Evolutionary conservation across 2,888 invertebrate genomes (phyloP).

Genomic region (Dromius quadrimaculatus): DNA sequence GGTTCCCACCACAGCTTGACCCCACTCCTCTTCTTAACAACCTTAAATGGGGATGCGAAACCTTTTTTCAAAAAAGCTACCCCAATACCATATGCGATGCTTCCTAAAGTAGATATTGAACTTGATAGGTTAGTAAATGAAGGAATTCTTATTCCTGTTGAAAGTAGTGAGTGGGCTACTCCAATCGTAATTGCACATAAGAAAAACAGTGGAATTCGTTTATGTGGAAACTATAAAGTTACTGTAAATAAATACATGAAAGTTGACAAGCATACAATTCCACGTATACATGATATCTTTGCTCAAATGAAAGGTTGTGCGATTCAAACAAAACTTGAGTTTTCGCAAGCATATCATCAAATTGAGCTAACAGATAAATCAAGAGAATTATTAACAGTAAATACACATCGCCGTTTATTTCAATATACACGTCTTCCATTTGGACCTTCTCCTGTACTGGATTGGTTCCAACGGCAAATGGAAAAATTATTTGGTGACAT

Average conservation of each 20-base stretch:
- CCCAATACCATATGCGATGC: conserved; percentile 56
- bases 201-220: not conserved
- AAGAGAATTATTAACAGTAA: conserved; percentile 55
- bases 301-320: conserved; percentile 48
- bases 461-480: conserved; percentile 60
- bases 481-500: no score
- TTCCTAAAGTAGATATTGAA: conserved; percentile 56
- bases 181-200: not conserved
- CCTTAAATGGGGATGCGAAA: no score
- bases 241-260: conserved; percentile 56
- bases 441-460: conserved; percentile 57
- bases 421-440: conserved; percentile 56
- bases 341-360: conserved; percentile 46
- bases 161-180: conserved; percentile 47
- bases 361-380: conserved; percentile 38
- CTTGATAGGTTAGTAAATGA: conserved; percentile 48
- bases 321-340: conserved; percentile 54
- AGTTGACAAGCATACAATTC: conserved; percentile 55
- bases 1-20: no score
- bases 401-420: conserved; percentile 55
- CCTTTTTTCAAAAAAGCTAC: no score
- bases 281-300: conserved; percentile 52
- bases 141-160: conserved; percentile 55
- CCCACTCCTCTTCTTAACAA: no score
- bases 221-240: conserved; percentile 55